Percentiles rank a stretch among this genome's conserved stretches.
phyloP scores from a whole-genome alignment of 2,113 vertebrate genomes.

The Telmatochromis brachygnathus region DNA sequence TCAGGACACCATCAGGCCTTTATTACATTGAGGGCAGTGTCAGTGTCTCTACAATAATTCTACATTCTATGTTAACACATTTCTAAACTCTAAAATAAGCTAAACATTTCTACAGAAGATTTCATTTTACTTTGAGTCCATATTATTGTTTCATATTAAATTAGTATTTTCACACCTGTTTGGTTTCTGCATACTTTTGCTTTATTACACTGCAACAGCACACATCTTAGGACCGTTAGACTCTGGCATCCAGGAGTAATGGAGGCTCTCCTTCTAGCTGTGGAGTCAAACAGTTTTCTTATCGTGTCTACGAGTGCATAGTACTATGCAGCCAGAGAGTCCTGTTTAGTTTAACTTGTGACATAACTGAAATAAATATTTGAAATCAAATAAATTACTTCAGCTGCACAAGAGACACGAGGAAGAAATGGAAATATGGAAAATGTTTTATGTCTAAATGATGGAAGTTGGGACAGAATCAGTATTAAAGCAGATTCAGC shows the following conservation, averaged over 20 bases:
- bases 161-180: not conserved
- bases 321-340: not conserved
- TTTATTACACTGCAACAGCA: not conserved
- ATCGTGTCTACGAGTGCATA: fast-evolving
- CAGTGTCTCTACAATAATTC: too few species aligned
- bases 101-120: not conserved
- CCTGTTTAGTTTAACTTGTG: not conserved
- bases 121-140: not conserved
- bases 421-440: not conserved
- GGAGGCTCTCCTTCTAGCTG: not conserved
- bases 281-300: not conserved
- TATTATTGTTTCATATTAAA: not conserved
- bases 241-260: not conserved
- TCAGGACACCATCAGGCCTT: too few species aligned
- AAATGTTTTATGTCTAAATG: not conserved
- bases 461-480: not conserved
- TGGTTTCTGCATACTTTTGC: not conserved
- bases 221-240: not conserved
- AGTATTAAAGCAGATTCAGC: not conserved
- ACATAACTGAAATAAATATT: not conserved
- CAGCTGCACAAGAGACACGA: not conserved
- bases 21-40: too few species aligned
- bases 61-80: too few species aligned
- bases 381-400: not conserved
- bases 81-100: too few species aligned